Evolutionary conservation across 1,140 invertebrate genomes (phyloP), one percentile per base, ranked within the genome.

Genomic region (Drosophila virilis): DNA sequence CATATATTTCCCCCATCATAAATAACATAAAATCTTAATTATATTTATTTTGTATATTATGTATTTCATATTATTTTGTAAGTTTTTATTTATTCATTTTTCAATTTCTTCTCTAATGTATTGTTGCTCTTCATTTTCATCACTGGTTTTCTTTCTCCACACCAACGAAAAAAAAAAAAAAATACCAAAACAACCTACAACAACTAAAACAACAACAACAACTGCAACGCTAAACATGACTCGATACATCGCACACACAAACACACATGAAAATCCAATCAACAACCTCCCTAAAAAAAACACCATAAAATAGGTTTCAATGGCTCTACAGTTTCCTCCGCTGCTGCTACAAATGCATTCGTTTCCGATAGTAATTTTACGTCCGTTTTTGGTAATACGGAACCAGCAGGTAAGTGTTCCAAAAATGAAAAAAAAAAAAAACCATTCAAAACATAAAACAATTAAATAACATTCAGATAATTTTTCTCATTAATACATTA

Each of bases 301-400:
- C 54, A 64, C 54, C 48, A 83, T 67, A 80, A 72, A 66, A 83
- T 83, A 85, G 83, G 92, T 93, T 91, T 91, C 93, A 93, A 93
- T 94, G 91, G 88, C 91, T 91, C 72, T 93, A 93, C 94, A 84
- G 79, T 91, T 77, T 92, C 93, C 91, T 93, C 92, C 77, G 92
- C 93, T 78, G 93, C 94, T 93, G 94, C 94, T 93, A 94, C 94
- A 94, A 96, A 95, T 94, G 94, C 95, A 80, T 97, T 97, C 94
- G 96, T 97, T 92, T 96, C 95, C 92, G 96, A 97, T 93, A 96
- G 95, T 92, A 96, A 95, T 93, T 97, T 97, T 93, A 95, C 95
- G 83, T 96, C 96, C 79, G 96, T 97, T 67, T 97, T 97, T 93
- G 96, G 96, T 92, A 95, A 94, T 93, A 93, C 94, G 93, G 94